A percentile compares a stretch with the other conserved stretches of the same genome.
These are phyloP conservation scores for Elanus axillaris DNA, from an alignment of 2,113 vertebrate genomes.

Conservation along the genomic window DNA sequence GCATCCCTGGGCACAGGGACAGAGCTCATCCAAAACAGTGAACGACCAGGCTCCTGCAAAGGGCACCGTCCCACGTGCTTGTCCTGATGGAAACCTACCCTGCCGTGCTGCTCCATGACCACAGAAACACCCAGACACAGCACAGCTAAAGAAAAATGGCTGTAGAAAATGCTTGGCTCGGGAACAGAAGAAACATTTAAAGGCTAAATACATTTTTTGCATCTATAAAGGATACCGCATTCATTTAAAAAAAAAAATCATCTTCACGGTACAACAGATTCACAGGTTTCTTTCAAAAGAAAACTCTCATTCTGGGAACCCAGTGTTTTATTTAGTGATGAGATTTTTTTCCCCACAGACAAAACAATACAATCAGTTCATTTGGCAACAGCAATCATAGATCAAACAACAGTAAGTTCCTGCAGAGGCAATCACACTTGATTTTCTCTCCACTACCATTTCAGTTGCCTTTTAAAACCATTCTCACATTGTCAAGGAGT, in stretches of 20 bases:
- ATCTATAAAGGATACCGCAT: not conserved
- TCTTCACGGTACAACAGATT: not conserved
- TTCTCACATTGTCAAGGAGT: not conserved
- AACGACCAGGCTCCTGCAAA: accelerated
- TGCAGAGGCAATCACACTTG: not conserved
- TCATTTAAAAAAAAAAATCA: not conserved
- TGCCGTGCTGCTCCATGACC: not conserved
- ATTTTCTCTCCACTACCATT: not conserved
- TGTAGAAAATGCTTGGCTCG: not conserved
- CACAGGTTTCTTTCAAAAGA: not conserved
- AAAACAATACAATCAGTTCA: not conserved
- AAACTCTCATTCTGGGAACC: not conserved
- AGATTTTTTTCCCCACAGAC: not conserved
- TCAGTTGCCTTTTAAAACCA: not conserved
- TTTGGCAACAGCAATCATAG: not conserved
- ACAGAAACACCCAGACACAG: not conserved
- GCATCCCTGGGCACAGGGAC: not conserved
- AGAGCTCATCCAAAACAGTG: not conserved
- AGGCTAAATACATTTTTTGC: not conserved
- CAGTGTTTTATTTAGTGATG: not conserved
- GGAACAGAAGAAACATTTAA: not conserved
- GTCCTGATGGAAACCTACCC: not conserved
- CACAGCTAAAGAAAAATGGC: not conserved
- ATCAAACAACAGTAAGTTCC: not conserved
- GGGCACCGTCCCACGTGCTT: not conserved